Percentiles rank a stretch among this genome's conserved stretches.
phyloP scores from a whole-genome alignment of 2,888 invertebrate genomes.

The Ochropleura leucogaster region DNA sequence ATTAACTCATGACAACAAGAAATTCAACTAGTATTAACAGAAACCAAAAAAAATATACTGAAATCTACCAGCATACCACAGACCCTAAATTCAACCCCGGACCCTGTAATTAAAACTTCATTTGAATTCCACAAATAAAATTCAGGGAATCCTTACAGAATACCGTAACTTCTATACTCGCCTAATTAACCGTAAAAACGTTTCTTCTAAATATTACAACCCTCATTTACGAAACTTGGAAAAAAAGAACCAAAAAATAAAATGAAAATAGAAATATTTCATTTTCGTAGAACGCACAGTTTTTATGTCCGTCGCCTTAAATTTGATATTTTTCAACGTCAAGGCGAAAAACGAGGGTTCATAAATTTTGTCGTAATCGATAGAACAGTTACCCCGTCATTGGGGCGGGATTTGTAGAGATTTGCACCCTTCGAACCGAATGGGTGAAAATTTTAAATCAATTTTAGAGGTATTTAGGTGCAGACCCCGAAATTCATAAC shows the following conservation, averaged over 20 bases:
- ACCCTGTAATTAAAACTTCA: slow-evolving; percentile 26
- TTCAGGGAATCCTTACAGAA: slow-evolving; percentile 29
- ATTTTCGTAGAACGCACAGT: slow-evolving; percentile 53
- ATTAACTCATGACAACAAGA: not conserved
- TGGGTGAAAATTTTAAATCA: slow-evolving; percentile 25
- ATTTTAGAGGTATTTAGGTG: slow-evolving; percentile 28
- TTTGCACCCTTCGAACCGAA: slow-evolving; percentile 37
- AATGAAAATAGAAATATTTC: slow-evolving; percentile 57
- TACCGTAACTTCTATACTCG: slow-evolving; percentile 22
- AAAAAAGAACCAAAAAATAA: slow-evolving; percentile 35
- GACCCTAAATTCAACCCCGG: not conserved
- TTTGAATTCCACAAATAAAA: slow-evolving; percentile 42
- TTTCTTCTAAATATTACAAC: slow-evolving; percentile 30
- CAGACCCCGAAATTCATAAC: slow-evolving; percentile 24
- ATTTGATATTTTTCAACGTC: slow-evolving; percentile 65
- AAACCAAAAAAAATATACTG: not conserved
- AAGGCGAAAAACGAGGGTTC: slow-evolving; percentile 55
- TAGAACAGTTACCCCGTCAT: slow-evolving; percentile 48
- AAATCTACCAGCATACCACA: not conserved
- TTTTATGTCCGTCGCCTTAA: slow-evolving; percentile 50
- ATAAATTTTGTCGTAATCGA: slow-evolving; percentile 69
- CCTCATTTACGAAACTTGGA: slow-evolving; percentile 20
- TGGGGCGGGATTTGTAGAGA: slow-evolving; percentile 37
- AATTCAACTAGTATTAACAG: not conserved
- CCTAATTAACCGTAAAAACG: slow-evolving; percentile 40